Percentiles rank a stretch among this genome's conserved stretches.
Evolutionary conservation across 2,797 vertebrate species (phyloP).

Genomic region (Tauraco hartlaubi): DNA sequence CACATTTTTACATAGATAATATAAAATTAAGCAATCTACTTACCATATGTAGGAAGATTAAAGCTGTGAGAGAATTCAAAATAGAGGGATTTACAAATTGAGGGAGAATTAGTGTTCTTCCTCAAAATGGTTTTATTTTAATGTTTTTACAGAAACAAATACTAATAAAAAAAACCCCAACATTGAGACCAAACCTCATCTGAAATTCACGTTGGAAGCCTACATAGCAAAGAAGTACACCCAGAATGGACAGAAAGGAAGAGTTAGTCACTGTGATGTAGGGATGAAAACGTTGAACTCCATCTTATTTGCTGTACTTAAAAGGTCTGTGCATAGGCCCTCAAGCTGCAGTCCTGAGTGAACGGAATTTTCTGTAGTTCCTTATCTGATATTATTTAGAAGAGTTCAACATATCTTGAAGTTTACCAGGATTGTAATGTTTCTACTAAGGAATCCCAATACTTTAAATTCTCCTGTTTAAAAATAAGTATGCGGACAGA

Average conservation of each 20-base stretch:
- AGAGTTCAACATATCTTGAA: not conserved
- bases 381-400: not conserved
- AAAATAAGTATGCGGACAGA: not conserved
- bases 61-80: conserved; percentile 15
- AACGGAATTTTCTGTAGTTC: not conserved
- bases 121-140: not conserved
- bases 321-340: not conserved
- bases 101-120: not conserved
- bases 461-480: not conserved
- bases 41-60: not conserved
- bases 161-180: no score
- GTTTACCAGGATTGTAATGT: not conserved
- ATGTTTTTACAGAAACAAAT: not conserved
- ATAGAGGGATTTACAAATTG: not conserved
- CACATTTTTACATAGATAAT: not conserved
- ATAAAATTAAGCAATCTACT: not conserved
- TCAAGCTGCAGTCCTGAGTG: not conserved
- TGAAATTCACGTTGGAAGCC: not conserved
- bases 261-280: not conserved
- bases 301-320: not conserved
- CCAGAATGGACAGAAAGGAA: not conserved
- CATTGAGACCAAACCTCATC: not conserved
- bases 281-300: not conserved
- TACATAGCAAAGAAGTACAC: not conserved
- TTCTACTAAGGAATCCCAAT: not conserved